Conservation (phyloP, 92 coral and sea anemone genomes). For the Pocillopora meandrina region DNA sequence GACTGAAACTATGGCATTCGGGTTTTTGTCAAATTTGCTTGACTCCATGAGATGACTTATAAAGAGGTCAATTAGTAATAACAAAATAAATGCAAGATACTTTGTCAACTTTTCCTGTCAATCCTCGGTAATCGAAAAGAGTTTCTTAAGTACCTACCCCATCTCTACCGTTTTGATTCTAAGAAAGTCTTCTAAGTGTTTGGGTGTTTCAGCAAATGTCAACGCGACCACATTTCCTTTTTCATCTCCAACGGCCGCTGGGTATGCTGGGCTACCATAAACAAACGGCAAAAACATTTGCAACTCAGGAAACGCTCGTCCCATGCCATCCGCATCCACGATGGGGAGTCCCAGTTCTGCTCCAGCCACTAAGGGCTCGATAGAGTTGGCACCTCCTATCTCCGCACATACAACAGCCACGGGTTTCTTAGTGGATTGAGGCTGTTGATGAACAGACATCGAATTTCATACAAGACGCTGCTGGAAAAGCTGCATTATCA, state of each 20-base stretch:
- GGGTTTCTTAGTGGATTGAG: constrained; percentile 35
- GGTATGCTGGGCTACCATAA: constrained; percentile 72
- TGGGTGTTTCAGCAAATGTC: constrained; percentile 68
- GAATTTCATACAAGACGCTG: background rate
- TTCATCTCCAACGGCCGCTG: constrained; percentile 75
- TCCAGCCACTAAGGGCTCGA: constrained; percentile 80
- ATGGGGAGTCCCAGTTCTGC: constrained; percentile 86
- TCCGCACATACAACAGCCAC: constrained; percentile 76
- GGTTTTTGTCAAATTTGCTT: too few species aligned
- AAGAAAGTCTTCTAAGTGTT: constrained; percentile 73
- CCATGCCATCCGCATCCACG: constrained; percentile 99
- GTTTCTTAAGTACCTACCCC: constrained; percentile 63
- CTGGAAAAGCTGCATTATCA: too few species aligned
- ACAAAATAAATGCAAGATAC: too few species aligned
- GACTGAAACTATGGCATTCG: too few species aligned
- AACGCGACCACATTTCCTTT: constrained; percentile 61
- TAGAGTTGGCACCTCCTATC: constrained; percentile 91
- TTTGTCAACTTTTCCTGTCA: too few species aligned
- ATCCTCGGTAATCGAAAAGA: too few species aligned
- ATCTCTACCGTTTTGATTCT: constrained; percentile 64
- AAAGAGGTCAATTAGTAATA: too few species aligned
- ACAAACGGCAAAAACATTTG: constrained; percentile 90
- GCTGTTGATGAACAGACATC: background rate
- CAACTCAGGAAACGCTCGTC: constrained; percentile 97
- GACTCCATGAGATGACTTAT: too few species aligned